A percentile compares a stretch with the other conserved stretches of the same genome.
Conservation (phyloP, 2,113 vertebrate genomes). For the Alethe diademata region DNA sequence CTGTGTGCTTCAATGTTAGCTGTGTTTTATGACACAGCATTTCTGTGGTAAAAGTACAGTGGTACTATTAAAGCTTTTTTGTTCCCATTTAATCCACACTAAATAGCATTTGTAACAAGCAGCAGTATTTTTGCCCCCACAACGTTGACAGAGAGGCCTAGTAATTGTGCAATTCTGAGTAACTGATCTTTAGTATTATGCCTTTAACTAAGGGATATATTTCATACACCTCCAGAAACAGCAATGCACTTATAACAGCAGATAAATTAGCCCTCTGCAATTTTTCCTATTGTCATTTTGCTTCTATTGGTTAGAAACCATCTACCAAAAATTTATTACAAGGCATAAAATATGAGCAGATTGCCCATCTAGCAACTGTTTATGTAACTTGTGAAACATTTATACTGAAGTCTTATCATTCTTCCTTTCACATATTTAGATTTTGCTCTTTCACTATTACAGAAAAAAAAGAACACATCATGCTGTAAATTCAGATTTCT, state of each 20-base stretch:
- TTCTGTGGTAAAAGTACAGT: not conserved
- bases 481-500: not conserved
- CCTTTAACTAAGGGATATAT: not conserved
- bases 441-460: not conserved
- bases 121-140: not conserved
- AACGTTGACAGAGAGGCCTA: not conserved
- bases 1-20: not conserved
- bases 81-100: not conserved
- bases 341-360: not conserved
- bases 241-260: not conserved
- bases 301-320: not conserved
- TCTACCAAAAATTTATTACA: not conserved
- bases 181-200: not conserved
- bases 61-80: not conserved
- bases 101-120: constrained; percentile 1
- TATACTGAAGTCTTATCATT: not conserved
- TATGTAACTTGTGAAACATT: not conserved
- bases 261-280: not conserved
- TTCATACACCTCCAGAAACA: not conserved
- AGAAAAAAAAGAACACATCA: not conserved
- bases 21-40: not conserved
- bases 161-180: not conserved
- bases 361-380: not conserved
- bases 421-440: not conserved
- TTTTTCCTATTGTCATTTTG: not conserved